Conservation (phyloP, 2,113 vertebrate species). For the Rhabdomys dilectus region DNA sequence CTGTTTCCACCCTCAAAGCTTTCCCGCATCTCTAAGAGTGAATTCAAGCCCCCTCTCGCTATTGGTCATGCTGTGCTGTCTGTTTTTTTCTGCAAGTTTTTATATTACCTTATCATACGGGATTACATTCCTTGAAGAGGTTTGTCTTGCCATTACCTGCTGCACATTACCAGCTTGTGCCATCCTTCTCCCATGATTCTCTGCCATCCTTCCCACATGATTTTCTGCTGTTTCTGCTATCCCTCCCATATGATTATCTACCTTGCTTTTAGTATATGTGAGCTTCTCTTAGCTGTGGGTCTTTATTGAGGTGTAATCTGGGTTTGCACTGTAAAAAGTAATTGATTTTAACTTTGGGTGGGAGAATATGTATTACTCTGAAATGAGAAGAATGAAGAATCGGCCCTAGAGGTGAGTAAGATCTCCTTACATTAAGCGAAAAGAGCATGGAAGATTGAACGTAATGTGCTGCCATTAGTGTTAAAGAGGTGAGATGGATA, state of each 20-base stretch:
- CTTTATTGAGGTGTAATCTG: neutral
- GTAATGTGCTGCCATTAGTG: neutral
- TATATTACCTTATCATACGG: neutral
- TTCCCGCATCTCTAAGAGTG: neutral
- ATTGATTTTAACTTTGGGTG: conserved; percentile 38
- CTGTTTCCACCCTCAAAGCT: neutral
- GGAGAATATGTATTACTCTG: neutral
- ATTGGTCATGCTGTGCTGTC: neutral
- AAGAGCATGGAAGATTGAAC: neutral
- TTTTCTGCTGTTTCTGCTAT: conserved; percentile 20
- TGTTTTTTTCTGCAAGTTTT: neutral
- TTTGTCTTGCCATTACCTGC: neutral
- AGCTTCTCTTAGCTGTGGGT: neutral
- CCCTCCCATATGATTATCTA: neutral
- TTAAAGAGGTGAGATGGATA: neutral
- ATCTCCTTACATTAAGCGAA: neutral
- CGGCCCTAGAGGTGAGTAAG: neutral
- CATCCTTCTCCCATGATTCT: neutral
- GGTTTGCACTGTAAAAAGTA: neutral
- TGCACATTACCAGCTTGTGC: neutral
- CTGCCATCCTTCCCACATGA: neutral
- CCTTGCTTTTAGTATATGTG: neutral
- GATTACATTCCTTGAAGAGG: neutral
- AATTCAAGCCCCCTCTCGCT: neutral
- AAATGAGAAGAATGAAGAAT: conserved; percentile 2